phyloP scores from a whole-genome alignment of 1,140 invertebrate species.

The Scylla paramamosain region DNA sequence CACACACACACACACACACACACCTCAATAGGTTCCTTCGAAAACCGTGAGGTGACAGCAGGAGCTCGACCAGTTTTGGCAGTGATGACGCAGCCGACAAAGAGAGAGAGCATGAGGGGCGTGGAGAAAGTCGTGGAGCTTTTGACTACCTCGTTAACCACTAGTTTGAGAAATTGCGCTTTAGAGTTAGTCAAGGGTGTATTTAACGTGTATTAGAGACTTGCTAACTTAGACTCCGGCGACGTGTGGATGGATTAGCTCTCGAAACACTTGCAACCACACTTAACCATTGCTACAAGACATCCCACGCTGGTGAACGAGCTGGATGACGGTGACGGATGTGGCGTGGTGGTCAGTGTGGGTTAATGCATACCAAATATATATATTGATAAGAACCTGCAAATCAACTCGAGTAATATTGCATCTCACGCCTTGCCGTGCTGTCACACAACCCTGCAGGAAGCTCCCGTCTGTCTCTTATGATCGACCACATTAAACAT shows the following conservation, averaged over 20 bases:
- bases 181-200: background rate
- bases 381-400: background rate
- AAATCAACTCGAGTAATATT: background rate
- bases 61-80: background rate
- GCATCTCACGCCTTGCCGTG: background rate
- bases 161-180: background rate
- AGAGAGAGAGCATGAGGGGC: background rate
- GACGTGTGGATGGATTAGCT: background rate
- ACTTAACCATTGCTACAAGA: background rate
- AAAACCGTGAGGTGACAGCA: background rate
- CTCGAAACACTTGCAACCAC: background rate
- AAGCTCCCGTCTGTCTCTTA: background rate
- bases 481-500: too few relatives aligned
- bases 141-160: background rate
- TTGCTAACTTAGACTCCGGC: background rate
- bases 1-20: background rate
- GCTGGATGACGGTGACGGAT: background rate
- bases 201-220: background rate
- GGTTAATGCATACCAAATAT: slow-evolving; percentile 14
- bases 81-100: background rate
- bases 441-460: background rate
- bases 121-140: background rate
- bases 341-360: background rate
- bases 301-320: background rate
- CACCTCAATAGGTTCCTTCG: background rate